Evolutionary conservation across 2,113 vertebrate genomes (phyloP).

Genomic region (Oreamnos americanus): DNA sequence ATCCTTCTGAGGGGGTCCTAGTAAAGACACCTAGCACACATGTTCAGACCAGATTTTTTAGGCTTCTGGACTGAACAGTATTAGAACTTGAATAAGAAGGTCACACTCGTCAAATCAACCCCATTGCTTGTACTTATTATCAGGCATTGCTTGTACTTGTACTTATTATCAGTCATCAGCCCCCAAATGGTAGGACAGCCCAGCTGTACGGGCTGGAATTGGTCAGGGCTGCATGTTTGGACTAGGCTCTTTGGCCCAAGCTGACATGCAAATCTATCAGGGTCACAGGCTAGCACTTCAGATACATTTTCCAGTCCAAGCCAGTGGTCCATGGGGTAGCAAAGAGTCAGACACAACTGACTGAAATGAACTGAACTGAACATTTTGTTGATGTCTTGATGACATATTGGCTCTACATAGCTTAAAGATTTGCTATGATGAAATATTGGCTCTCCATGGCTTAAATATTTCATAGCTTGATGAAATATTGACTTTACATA

Average conservation of each 20-base stretch:
- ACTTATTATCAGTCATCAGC: neutral
- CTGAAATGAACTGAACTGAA: neutral
- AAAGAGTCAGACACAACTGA: neutral
- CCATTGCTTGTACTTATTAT: neutral
- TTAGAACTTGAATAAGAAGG: neutral
- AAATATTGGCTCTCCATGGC: neutral
- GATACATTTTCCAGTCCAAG: neutral
- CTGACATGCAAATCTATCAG: neutral
- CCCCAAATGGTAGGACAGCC: neutral
- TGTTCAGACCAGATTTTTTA: neutral
- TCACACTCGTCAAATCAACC: neutral
- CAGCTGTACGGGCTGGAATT: neutral
- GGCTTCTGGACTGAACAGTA: neutral
- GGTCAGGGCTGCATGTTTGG: neutral
- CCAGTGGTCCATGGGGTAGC: neutral
- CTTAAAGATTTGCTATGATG: neutral
- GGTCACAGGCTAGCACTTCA: neutral
- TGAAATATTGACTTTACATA: neutral
- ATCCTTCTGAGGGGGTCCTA: neutral
- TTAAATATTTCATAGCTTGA: neutral
- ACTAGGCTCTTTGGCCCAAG: neutral
- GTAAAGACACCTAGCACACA: neutral
- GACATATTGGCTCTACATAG: neutral
- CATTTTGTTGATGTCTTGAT: neutral
- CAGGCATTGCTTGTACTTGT: neutral